These are phyloP conservation scores for Scarus forsteni DNA, from an alignment of 2,797 vertebrate genomes.

Conservation along the genomic window DNA sequence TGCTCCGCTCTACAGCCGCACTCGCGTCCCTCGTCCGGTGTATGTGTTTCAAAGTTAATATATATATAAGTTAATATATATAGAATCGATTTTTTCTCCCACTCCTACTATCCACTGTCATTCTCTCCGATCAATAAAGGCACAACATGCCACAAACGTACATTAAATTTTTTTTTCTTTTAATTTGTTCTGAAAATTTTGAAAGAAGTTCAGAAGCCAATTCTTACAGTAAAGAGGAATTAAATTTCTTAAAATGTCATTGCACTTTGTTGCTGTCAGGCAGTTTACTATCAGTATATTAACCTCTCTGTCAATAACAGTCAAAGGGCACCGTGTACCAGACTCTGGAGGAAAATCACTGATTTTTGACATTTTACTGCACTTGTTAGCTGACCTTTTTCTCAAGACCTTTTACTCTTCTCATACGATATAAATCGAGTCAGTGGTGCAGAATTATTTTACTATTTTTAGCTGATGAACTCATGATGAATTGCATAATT, in stretches of 20 bases:
- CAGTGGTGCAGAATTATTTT: conserved; percentile 9
- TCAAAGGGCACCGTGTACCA: conserved; percentile 4
- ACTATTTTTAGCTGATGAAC: background rate
- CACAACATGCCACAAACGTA: too few relatives aligned
- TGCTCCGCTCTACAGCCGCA: too few relatives aligned
- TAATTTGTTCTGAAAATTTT: background rate
- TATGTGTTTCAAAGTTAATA: too few relatives aligned
- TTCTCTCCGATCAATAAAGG: too few relatives aligned
- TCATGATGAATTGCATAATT: background rate
- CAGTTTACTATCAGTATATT: conserved; percentile 28
- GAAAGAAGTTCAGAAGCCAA: background rate
- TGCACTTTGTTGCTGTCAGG: conserved; percentile 7
- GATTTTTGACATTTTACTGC: conserved; percentile 40
- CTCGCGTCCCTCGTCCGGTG: too few relatives aligned
- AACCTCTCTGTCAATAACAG: conserved; percentile 28
- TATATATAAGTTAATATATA: too few relatives aligned
- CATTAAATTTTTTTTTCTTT: too few relatives aligned
- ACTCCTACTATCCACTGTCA: too few relatives aligned
- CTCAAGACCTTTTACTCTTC: conserved; percentile 22
- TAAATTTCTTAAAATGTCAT: conserved; percentile 34
- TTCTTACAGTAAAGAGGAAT: background rate
- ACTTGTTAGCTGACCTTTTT: conserved; percentile 34
- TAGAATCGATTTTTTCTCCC: too few relatives aligned
- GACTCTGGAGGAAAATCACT: background rate
- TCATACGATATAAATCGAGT: conserved; percentile 11